Percentiles rank a stretch among this genome's conserved stretches.
phyloP scores from a whole-genome alignment of 2,797 vertebrate species.

The Mus minutoides region DNA sequence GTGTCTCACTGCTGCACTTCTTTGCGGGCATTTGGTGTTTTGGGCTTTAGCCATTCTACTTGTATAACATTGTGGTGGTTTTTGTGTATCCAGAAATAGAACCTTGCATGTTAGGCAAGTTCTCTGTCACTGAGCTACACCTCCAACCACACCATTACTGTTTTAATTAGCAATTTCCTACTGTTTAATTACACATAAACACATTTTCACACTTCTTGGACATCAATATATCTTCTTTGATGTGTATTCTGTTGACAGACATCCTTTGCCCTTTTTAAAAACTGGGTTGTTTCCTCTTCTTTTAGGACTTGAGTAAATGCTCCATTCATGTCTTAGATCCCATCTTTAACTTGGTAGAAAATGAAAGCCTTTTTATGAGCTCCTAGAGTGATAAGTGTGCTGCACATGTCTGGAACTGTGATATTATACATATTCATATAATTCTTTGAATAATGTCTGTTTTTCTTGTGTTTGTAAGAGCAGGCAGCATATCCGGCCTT shows the following conservation, averaged over 20 bases:
- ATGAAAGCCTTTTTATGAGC: background rate
- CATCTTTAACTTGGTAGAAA: background rate
- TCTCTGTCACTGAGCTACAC: background rate
- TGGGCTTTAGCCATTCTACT: background rate
- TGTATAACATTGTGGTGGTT: background rate
- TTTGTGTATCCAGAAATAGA: background rate
- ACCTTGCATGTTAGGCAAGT: background rate
- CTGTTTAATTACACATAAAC: background rate
- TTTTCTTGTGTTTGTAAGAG: conserved; percentile 17
- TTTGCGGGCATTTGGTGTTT: background rate
- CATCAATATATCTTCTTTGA: background rate
- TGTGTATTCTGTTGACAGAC: background rate
- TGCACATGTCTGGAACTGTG: background rate
- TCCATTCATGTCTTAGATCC: background rate
- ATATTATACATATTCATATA: background rate
- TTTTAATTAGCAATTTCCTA: background rate
- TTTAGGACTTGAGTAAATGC: conserved; percentile 15
- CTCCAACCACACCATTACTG: background rate
- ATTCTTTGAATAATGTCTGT: background rate
- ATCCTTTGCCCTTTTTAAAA: background rate
- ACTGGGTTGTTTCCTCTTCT: background rate
- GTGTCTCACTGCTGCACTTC: accelerated
- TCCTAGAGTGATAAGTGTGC: background rate
- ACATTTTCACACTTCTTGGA: background rate
- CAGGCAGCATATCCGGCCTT: background rate